phyloP scores from a whole-genome alignment of 2,797 vertebrate genomes.

The Xyrichtys novacula region DNA sequence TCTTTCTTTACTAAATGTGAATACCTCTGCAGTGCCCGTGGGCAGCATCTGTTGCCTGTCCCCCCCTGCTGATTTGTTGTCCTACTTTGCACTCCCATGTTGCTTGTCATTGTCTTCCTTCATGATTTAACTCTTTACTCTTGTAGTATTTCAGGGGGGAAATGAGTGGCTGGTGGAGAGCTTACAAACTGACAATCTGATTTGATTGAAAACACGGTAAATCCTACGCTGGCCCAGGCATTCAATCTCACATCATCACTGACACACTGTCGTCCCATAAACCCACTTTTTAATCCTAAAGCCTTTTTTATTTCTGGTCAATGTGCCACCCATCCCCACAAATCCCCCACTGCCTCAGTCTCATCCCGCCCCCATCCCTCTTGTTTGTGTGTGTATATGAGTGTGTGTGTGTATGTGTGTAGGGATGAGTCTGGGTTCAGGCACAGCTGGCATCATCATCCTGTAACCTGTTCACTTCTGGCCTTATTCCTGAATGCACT shows the following conservation, averaged over 20 bases:
- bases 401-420: constrained; percentile 14
- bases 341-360: constrained; percentile 68
- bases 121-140: constrained; percentile 42
- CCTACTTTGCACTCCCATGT: constrained; percentile 32
- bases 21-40: not conserved
- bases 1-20: constrained; percentile 9
- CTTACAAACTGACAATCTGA: constrained; percentile 79
- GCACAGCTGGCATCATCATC: constrained; percentile 66
- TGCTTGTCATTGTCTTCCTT: constrained; percentile 37
- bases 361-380: constrained; percentile 54
- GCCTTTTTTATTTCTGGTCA: constrained; percentile 79
- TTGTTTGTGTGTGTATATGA: constrained; percentile 7
- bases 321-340: constrained; percentile 68
- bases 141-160: constrained; percentile 30
- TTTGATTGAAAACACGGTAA: constrained; percentile 84
- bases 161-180: constrained; percentile 41
- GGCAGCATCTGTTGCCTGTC: not conserved
- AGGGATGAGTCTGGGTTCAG: constrained; percentile 32
- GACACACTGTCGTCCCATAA: constrained; percentile 77
- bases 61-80: constrained; percentile 22
- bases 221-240: constrained; percentile 74
- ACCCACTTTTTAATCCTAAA: constrained; percentile 86
- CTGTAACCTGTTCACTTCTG: constrained; percentile 49
- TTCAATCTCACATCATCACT: constrained; percentile 75
- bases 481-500: constrained; percentile 26